Conservation (phyloP, 2,888 invertebrate genomes). For the Hesperia comma region DNA sequence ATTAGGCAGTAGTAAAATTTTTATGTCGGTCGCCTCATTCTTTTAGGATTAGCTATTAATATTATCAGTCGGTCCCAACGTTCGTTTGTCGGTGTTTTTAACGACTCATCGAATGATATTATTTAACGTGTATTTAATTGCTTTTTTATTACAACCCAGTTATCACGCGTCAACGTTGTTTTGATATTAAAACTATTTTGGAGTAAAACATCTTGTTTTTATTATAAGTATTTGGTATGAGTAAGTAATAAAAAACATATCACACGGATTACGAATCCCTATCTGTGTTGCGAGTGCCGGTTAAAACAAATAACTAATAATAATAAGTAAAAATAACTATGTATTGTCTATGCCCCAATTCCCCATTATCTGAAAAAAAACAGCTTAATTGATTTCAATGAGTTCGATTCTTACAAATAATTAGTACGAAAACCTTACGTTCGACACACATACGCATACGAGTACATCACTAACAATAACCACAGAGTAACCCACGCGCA, state of each 20-base stretch:
- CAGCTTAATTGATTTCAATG: too few species aligned
- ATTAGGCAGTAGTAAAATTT: slow-evolving; percentile 73
- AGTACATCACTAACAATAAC: too few species aligned
- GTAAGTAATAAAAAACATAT: too few species aligned
- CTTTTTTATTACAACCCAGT: slow-evolving; percentile 58
- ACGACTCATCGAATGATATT: slow-evolving; percentile 51
- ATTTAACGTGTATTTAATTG: slow-evolving; percentile 69
- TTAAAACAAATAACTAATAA: too few species aligned
- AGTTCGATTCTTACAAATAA: too few species aligned
- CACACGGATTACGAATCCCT: too few species aligned
- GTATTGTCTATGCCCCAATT: too few species aligned
- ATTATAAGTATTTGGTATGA: not conserved
- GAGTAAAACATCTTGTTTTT: slow-evolving; percentile 27
- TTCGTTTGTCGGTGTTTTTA: slow-evolving; percentile 52
- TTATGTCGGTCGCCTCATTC: slow-evolving; percentile 60
- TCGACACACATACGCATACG: too few species aligned
- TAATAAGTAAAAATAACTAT: too few species aligned
- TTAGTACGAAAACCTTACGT: too few species aligned
- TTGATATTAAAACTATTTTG: slow-evolving; percentile 5
- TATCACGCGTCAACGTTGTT: slow-evolving; percentile 20
- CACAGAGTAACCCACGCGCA: not conserved
- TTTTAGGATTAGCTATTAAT: slow-evolving; percentile 43
- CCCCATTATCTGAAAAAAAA: too few species aligned
- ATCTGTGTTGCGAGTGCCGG: too few species aligned
- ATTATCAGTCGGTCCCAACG: slow-evolving; percentile 38